Base-by-base conservation (phyloP, 2,888 invertebrate genomes). In the Vandiemenella viatica region DNA sequence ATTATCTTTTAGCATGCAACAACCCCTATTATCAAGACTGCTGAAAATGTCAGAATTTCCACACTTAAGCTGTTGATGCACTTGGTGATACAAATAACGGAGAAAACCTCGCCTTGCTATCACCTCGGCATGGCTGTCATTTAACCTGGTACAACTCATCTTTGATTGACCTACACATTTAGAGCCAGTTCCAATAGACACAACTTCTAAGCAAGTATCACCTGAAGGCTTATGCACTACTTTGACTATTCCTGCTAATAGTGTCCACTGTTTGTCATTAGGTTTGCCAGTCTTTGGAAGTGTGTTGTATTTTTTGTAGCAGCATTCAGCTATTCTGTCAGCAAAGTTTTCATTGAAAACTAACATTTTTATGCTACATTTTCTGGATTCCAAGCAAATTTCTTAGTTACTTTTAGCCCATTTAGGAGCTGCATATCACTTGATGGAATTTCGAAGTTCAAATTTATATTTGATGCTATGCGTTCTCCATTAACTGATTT, bases 41-140 rank as follows among this genome's bases (percentile, higher is more conserved):
- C 13, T 32, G 19, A 60, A 57, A 20, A 62, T 53, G 10, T 56
- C 53, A n/a, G 60, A 60, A 22, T 48, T 42, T 2, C 50, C 50
- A 5, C 53, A 61, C 7, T 63, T 59, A 43, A 69, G n/a, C 51
- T 41, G 65, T 58, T 50, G 62, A 7, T 67, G 61, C 17, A 85
- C 66, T 60, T 86, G 75, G 47, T 76, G 65, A 57, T 84, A 80
- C 3, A 89, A 62, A 63, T 84, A 93, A 51, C 83, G 68, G 18
- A 91, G 57, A 60, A 95, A 86, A 0, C 80, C 83, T 58, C 95
- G 73, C 57, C 93, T 73, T 5, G 89, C 83, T 45, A 93, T 68
- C 19, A 92, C 75, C 71, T 96, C 95, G 1, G 93, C 91, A 68
- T 96, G 95, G 37, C 87, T 88, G 65, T 96, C 95, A 62, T 87